Percentiles rank a stretch among this genome's conserved stretches.
Evolutionary conservation across 2,888 invertebrate species (phyloP).

Genomic region (Belgica antarctica): DNA sequence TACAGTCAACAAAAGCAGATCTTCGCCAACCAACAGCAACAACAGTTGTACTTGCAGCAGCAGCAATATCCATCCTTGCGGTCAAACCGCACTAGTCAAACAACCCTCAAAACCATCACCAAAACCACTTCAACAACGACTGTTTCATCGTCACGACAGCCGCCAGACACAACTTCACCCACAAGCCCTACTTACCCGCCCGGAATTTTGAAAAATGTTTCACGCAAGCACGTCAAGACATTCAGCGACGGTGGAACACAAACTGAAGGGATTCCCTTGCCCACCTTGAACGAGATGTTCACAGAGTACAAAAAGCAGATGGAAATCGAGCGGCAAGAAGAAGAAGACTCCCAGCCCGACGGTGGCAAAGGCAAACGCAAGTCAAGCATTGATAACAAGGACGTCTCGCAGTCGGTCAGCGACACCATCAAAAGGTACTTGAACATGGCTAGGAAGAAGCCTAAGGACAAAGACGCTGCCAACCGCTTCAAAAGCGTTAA

Average conservation of each 20-base stretch:
- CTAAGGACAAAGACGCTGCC: slow-evolving; percentile 70
- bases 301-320: slow-evolving; percentile 49
- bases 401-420: slow-evolving; percentile 81
- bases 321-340: slow-evolving; percentile 46
- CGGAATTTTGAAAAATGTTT: slow-evolving; percentile 30
- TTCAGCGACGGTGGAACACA: slow-evolving; percentile 48
- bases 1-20: slow-evolving; percentile 47
- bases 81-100: slow-evolving; percentile 16
- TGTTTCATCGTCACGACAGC: slow-evolving; percentile 13
- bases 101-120: slow-evolving; percentile 35
- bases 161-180: background rate
- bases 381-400: slow-evolving; percentile 79
- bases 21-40: slow-evolving; percentile 52
- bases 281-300: slow-evolving; percentile 50
- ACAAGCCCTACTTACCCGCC: slow-evolving; percentile 14
- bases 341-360: slow-evolving; percentile 49
- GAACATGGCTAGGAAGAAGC: slow-evolving; percentile 83
- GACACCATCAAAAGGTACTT: slow-evolving; percentile 83
- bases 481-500: slow-evolving; percentile 85
- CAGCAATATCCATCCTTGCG: slow-evolving; percentile 44
- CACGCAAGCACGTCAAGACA: slow-evolving; percentile 11
- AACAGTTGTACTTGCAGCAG: slow-evolving; percentile 50
- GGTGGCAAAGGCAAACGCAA: slow-evolving; percentile 57
- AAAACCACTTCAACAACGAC: slow-evolving; percentile 40
- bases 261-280: slow-evolving; percentile 51